Evolutionary conservation across 2,888 invertebrate species (phyloP).

Genomic region (Operophtera brumata): DNA sequence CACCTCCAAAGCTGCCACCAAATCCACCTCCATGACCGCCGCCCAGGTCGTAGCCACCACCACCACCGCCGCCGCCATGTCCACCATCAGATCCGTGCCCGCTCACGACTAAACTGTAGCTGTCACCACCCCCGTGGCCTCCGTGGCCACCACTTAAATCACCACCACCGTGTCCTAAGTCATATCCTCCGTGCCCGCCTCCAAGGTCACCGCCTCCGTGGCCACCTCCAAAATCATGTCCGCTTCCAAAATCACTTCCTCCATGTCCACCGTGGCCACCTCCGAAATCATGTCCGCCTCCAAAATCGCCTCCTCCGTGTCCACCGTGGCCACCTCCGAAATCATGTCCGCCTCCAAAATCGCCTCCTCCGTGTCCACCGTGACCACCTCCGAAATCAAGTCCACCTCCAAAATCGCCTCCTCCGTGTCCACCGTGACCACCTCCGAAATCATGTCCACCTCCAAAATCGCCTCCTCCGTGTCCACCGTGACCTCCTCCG

Average conservation of each 20-base stretch:
- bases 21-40: conserved; percentile 38
- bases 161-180: conserved; percentile 45
- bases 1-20: conserved; percentile 39
- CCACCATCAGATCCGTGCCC: conserved; percentile 54
- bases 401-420: conserved; percentile 35
- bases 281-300: conserved; percentile 42
- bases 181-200: conserved; percentile 41
- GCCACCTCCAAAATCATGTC: conserved; percentile 38
- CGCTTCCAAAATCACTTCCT: conserved; percentile 49
- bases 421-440: conserved; percentile 46
- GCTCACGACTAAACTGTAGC: conserved; percentile 45
- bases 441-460: conserved; percentile 34
- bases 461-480: conserved; percentile 41
- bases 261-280: conserved; percentile 45
- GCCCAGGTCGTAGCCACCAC: conserved; percentile 41
- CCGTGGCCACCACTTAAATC: conserved; percentile 39
- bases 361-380: conserved; percentile 42
- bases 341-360: conserved; percentile 35
- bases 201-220: conserved; percentile 36
- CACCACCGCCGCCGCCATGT: conserved; percentile 32
- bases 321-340: conserved; percentile 38
- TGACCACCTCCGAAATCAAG: conserved; percentile 41
- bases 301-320: conserved; percentile 27
- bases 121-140: conserved; percentile 44
- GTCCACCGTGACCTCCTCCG: conserved; percentile 33